These are phyloP conservation scores for Saturnia japonica DNA, from an alignment of 2,888 invertebrate genomes.

Conservation along the genomic window DNA sequence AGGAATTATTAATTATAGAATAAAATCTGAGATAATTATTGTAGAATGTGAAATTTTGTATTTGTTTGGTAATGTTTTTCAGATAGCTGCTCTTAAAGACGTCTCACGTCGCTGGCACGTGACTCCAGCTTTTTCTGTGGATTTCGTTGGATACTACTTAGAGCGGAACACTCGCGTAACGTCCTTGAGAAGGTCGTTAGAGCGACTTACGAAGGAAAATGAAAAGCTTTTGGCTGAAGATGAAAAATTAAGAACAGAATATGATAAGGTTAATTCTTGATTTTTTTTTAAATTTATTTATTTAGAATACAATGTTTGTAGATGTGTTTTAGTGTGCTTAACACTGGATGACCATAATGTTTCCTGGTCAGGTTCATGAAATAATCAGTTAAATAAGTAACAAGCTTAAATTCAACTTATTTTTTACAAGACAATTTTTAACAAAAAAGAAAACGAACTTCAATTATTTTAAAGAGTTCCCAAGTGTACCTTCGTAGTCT, in stretches of 20 bases:
- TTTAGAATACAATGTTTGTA: background rate
- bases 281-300: background rate
- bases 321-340: background rate
- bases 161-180: constrained; percentile 92
- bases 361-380: too few relatives aligned
- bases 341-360: background rate
- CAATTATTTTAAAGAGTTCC: too few relatives aligned
- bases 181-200: constrained; percentile 88
- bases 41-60: too few relatives aligned
- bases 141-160: constrained; percentile 96
- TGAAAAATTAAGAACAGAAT: constrained; percentile 86
- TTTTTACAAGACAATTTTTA: too few relatives aligned
- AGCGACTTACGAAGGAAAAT: constrained; percentile 88
- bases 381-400: too few relatives aligned
- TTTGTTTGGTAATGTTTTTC: background rate
- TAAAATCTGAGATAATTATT: too few relatives aligned
- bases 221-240: constrained; percentile 89
- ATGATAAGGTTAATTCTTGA: constrained; percentile 85
- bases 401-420: too few relatives aligned
- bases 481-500: too few relatives aligned
- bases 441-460: too few relatives aligned
- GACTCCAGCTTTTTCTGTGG: constrained; percentile 95
- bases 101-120: constrained; percentile 97
- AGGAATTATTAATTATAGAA: too few relatives aligned
- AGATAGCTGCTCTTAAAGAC: constrained; percentile 89